These are phyloP conservation scores for Thereva nobilitata DNA, from an alignment of 2,888 invertebrate genomes.

Conservation along the genomic window DNA sequence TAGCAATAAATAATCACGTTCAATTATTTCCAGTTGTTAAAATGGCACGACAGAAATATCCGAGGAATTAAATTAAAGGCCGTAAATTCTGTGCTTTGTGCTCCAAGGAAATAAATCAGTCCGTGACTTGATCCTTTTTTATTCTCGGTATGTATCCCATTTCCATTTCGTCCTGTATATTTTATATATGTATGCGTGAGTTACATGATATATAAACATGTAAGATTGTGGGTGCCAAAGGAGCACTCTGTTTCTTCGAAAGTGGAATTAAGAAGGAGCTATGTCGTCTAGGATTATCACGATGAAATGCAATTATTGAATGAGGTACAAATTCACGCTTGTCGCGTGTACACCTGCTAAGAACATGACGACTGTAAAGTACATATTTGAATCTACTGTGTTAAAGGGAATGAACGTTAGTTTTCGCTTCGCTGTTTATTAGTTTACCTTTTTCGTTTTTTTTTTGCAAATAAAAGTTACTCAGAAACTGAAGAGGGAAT, in stretches of 20 bases:
- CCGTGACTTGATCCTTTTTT: slow-evolving; percentile 10
- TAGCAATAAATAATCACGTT: slow-evolving; percentile 16
- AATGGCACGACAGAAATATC: slow-evolving; percentile 21
- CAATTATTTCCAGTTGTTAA: slow-evolving; percentile 22
- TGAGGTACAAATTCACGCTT: not conserved
- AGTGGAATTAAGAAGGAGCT: slow-evolving; percentile 9
- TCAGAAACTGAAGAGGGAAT: too few species aligned
- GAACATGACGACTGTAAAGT: too few species aligned
- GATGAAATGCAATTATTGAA: slow-evolving; percentile 18
- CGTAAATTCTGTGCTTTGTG: slow-evolving; percentile 17
- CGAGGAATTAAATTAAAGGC: slow-evolving; percentile 21
- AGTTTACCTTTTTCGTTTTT: too few species aligned
- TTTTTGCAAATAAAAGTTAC: too few species aligned
- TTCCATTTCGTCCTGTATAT: not conserved
- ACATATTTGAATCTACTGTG: too few species aligned
- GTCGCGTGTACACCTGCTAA: too few species aligned
- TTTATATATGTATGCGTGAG: not conserved
- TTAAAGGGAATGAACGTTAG: too few species aligned
- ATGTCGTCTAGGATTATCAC: slow-evolving; percentile 6
- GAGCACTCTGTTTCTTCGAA: not conserved
- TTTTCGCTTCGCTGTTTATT: too few species aligned
- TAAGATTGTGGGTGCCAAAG: not conserved
- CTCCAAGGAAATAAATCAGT: slow-evolving; percentile 11
- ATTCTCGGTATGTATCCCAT: slow-evolving; percentile 1
- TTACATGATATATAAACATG: not conserved